A percentile compares a stretch with the other conserved stretches of the same genome.
These are phyloP conservation scores for Nymphalis urticae DNA, from an alignment of 2,888 invertebrate genomes.

Conservation along the genomic window DNA sequence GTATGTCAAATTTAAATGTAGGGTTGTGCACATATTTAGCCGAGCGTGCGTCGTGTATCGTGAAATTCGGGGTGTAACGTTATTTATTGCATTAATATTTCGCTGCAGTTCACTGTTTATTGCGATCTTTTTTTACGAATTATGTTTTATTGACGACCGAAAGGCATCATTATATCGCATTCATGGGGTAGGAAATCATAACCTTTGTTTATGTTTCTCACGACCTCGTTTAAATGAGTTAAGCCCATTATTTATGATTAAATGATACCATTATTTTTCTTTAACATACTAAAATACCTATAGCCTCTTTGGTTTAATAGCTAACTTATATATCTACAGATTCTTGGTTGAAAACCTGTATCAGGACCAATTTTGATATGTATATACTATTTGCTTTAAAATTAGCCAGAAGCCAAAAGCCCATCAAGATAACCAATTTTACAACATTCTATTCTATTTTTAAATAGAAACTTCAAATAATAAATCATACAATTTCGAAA, in stretches of 20 bases:
- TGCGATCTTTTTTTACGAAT: slow-evolving; percentile 66
- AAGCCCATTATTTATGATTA: neutral
- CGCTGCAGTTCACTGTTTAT: slow-evolving; percentile 74
- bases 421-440: too few species aligned
- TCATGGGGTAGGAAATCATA: slow-evolving; percentile 73
- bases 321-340: too few species aligned
- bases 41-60: slow-evolving; percentile 63
- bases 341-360: neutral
- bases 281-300: too few species aligned
- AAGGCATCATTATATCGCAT: slow-evolving; percentile 73
- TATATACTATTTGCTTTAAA: too few species aligned
- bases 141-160: slow-evolving; percentile 73
- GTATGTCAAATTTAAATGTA: slow-evolving; percentile 47
- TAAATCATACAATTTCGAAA: neutral
- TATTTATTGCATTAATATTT: slow-evolving; percentile 80
- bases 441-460: too few species aligned
- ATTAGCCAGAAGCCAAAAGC: too few species aligned
- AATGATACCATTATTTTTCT: neutral
- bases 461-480: too few species aligned
- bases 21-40: slow-evolving; percentile 62
- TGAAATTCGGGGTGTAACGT: slow-evolving; percentile 78
- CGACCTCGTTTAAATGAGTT: slow-evolving; percentile 45
- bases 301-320: too few species aligned
- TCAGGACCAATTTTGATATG: neutral
- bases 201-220: slow-evolving; percentile 76